Base-by-base conservation (phyloP, 2,113 vertebrate genomes). In the Ageneiosus marmoratus region DNA sequence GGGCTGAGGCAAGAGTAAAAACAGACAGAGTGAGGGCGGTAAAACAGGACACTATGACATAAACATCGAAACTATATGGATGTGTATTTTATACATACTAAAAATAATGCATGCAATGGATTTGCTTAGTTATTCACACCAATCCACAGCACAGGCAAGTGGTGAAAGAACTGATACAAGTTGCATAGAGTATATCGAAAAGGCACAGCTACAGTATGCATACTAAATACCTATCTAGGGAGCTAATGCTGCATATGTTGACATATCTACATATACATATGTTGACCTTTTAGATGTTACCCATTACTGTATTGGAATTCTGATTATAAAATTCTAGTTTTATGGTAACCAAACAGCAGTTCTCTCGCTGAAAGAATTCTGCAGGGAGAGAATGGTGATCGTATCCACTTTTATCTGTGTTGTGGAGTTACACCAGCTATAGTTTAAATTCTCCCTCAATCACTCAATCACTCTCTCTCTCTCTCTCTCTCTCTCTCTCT, bases 41-140 rank as follows among this genome's bases (percentile, higher is more conserved):
- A 41, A 41, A 41, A 41, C 37, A 41, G 37, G 37, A 41, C 37
- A 41, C 37, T 41, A 41, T 41, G 37, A 41, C 37, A 41, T 41
- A 41, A n/a, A n/a, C 10, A 3, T 46, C 50, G 0, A 55, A n/a
- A 69, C 15, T 56, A 20, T 41, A 37, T 73, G 32, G 5, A 41
- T 44, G 37, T 73, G 27, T 77, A 53, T 77, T 10, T 46, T 78
- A 27, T 70, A 60, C 60, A 46, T 46, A 48, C 37, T 18, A 27
- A 24, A 82, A 41, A 60, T 44, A 74, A 34, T 48, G n/a, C 55
- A 60, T 56, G 41, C 55, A 81, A 56, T 44, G 32, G 22, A 80
- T 81, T 22, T 41, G 24, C 32, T 70, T 18, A 67, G 65, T n/a
- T 70, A 22, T 58, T 10, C 37, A 58, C 32, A 44, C 1, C 12